Base-by-base conservation (phyloP, 2,113 vertebrate genomes). In the Rhinoptilus africanus region DNA sequence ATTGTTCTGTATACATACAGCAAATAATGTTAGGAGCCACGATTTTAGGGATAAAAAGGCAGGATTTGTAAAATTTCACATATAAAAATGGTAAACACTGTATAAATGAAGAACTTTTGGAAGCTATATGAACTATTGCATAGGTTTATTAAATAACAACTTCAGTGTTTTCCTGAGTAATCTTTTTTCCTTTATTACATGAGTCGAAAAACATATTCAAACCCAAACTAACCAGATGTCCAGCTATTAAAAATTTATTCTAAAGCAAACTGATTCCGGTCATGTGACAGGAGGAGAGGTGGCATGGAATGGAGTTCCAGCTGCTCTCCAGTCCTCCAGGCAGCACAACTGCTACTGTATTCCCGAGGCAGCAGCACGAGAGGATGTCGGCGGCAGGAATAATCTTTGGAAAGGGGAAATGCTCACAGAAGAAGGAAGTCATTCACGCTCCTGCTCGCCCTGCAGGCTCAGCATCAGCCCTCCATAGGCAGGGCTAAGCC, bases 381-480 rank as follows among this genome's bases (percentile, higher is more conserved):
- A 54, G 68, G 69, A 74, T 82, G 47, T 45, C 9, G 13, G 34
- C 76, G 73, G 43, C 68, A 84, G 88, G 68, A 89, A 84, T 63
- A 23, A 75, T 64, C 50, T 47, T 78, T 4, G 5, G 19, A 14
- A 60, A 57, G 41, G 76, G 69, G 71, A 96, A 91, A 54, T 27
- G 41, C 72, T 94, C 9, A 27, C 71, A 2, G 2, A 14, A 54
- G 41, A 72, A 76, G 92, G 95, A 97, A 97, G 88, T 95, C 0
- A 95, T 96, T 94, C 74, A 85, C 71, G 75, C 71, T 95, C 88
- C 81, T 80, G 45, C 78, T 72, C 47, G 88, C 82, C 88, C 83
- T 62, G 73, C 19, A 57, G 92, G 50, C 78, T 80, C 72, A 22
- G 39, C 14, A 8, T 5, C 21, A 84, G 87, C 68, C 54, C 43